Evolutionary conservation across 2,797 vertebrate species (phyloP).

Genomic region (Sebastes matsubarae): DNA sequence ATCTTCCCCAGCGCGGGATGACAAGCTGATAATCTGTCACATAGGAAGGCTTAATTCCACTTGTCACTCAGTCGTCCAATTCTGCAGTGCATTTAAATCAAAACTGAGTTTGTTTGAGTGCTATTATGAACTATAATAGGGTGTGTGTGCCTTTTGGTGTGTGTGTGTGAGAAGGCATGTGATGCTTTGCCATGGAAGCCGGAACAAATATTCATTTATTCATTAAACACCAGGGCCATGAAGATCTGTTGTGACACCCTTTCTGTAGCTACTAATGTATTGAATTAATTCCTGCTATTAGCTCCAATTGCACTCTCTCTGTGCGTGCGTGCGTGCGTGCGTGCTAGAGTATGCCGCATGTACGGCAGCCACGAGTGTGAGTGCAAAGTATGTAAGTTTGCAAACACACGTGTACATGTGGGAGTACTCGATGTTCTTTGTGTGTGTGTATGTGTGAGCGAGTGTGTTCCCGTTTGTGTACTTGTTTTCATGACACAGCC

Average conservation of each 20-base stretch:
- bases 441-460: slow-evolving; percentile 7
- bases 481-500: slow-evolving; percentile 67
- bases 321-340: background rate
- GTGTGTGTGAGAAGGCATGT: slow-evolving; percentile 18
- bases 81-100: slow-evolving; percentile 73
- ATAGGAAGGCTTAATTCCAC: slow-evolving; percentile 67
- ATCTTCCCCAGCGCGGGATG: slow-evolving; percentile 52
- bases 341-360: background rate
- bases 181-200: slow-evolving; percentile 68
- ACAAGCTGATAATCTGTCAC: slow-evolving; percentile 72
- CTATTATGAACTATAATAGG: slow-evolving; percentile 66
- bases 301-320: slow-evolving; percentile 37
- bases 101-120: slow-evolving; percentile 68
- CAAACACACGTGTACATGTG: slow-evolving; percentile 28
- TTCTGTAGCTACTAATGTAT: slow-evolving; percentile 80
- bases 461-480: slow-evolving; percentile 36
- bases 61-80: slow-evolving; percentile 74
- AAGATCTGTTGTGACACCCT: slow-evolving; percentile 79
- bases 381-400: slow-evolving; percentile 43
- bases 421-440: slow-evolving; percentile 14
- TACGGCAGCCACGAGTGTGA: slow-evolving; percentile 14
- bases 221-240: slow-evolving; percentile 80
- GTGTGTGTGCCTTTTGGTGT: slow-evolving; percentile 18
- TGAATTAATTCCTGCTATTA: slow-evolving; percentile 82
- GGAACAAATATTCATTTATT: slow-evolving; percentile 87